Conservation (phyloP, 2,888 invertebrate genomes). For the Arenicola marina region DNA sequence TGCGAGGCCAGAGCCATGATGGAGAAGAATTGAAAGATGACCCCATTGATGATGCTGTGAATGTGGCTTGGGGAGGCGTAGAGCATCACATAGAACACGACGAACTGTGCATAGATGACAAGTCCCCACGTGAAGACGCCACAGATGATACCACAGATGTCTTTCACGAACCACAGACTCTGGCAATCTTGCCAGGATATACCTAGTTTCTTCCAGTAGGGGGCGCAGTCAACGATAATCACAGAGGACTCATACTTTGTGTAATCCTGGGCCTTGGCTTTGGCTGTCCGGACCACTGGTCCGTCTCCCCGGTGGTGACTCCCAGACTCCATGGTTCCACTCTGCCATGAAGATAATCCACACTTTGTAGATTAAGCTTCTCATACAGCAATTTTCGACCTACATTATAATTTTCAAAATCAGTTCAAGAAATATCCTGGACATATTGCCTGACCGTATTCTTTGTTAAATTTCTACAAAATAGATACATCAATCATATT, state of each 20-base stretch:
- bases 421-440: too few species aligned
- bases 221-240: constrained; percentile 47
- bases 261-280: too few species aligned
- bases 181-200: constrained; percentile 29
- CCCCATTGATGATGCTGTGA: constrained; percentile 68
- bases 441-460: too few species aligned
- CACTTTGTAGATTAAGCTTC: too few species aligned
- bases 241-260: constrained; percentile 43
- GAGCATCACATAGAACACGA: constrained; percentile 76
- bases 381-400: too few species aligned
- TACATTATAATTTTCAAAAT: too few species aligned
- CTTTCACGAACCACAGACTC: constrained; percentile 73
- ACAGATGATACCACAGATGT: constrained; percentile 85
- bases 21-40: constrained; percentile 78
- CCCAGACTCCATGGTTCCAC: too few species aligned
- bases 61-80: constrained; percentile 73
- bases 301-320: too few species aligned
- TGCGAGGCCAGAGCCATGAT: constrained; percentile 78
- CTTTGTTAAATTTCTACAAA: too few species aligned
- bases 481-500: too few species aligned
- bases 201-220: constrained; percentile 45
- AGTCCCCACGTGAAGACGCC: constrained; percentile 80
- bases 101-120: constrained; percentile 85
- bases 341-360: too few species aligned
- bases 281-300: too few species aligned